These are phyloP conservation scores for Meteorus colon DNA, from an alignment of 2,888 invertebrate genomes.

Conservation along the genomic window DNA sequence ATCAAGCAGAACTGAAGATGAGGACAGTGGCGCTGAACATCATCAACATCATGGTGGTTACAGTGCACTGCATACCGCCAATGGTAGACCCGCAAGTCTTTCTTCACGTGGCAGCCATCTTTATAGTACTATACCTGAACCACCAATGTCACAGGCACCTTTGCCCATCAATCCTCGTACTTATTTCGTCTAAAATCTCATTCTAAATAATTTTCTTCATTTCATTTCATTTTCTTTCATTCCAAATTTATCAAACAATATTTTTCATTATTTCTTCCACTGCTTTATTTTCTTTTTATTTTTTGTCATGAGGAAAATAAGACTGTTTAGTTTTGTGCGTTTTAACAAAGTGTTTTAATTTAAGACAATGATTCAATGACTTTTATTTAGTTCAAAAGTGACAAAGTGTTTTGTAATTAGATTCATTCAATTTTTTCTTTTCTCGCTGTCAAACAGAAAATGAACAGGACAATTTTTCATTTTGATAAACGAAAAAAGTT, in stretches of 20 bases:
- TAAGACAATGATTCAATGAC: neutral
- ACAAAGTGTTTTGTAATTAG: neutral
- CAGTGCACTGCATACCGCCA: conserved; percentile 64
- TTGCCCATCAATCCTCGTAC: conserved; percentile 70
- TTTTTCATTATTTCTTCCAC: neutral
- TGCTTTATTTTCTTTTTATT: neutral
- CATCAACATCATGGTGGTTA: conserved; percentile 77
- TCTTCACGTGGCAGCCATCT: conserved; percentile 70
- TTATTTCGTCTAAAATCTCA: conserved; percentile 66
- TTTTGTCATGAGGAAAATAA: neutral
- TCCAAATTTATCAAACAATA: neutral
- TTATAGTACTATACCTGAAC: conserved; percentile 72
- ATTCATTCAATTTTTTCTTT: neutral
- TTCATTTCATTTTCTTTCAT: neutral
- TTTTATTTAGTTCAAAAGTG: neutral
- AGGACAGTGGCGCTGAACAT: conserved; percentile 78
- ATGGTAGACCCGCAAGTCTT: conserved; percentile 66
- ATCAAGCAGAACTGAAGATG: conserved; percentile 79
- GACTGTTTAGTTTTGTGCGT: neutral
- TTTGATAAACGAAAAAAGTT: neutral
- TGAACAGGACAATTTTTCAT: neutral
- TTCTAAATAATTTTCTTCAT: conserved; percentile 19
- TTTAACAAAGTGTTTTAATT: no score
- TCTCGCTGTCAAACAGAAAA: neutral
- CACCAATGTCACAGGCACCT: conserved; percentile 61